Base-by-base conservation (phyloP, 2,797 vertebrate species). In the Manis crassicaudata region DNA sequence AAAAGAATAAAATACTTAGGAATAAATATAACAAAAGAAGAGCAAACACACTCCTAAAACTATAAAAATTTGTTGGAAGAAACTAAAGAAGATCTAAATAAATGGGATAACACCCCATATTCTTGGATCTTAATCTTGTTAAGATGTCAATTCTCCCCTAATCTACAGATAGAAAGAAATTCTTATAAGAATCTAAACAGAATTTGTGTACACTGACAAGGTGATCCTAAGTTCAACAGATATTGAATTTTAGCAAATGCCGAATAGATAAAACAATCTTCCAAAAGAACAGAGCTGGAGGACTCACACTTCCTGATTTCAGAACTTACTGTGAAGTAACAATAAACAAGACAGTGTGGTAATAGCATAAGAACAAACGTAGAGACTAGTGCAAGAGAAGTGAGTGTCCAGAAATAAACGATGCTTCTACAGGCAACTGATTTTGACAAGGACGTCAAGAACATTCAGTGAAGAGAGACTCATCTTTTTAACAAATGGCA, bases 281-380 rank as follows among this genome's bases (percentile, higher is more conserved):
- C 16, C 32, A 40, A 37, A 83, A 72, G 82, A 90, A 90, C 90
- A 81, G 90, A 80, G 17, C 85, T 77, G 13, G 37, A 88, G 73
- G 17, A 60, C 18, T 82, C 43, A 56, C 12, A 84, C n/a, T 88
- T 91, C n/a, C 92, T 89, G 40, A 76, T 96, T 92, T 92, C 68
- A 89, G 92, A 95, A 89, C 32, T 54, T 50, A 63, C 6, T 77
- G 62, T 80, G 56, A 85, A 92, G 46, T 52, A 88, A 67, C 2
- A 46, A 43, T 73, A 56, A 73, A n/a, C 17, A 79, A 70, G 23
- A 73, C 56, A 85, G 25, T 35, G 23, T 88, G 54, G 8, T 76
- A 29, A 32, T 81, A 76, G 9, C 5, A 18, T 88, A 91, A 75
- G 37, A n/a, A 63, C 40, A 76, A 90, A 79, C 83, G 75, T 35